Conservation (phyloP, 64 coral and sea anemone species). For the Montipora sp. region DNA sequence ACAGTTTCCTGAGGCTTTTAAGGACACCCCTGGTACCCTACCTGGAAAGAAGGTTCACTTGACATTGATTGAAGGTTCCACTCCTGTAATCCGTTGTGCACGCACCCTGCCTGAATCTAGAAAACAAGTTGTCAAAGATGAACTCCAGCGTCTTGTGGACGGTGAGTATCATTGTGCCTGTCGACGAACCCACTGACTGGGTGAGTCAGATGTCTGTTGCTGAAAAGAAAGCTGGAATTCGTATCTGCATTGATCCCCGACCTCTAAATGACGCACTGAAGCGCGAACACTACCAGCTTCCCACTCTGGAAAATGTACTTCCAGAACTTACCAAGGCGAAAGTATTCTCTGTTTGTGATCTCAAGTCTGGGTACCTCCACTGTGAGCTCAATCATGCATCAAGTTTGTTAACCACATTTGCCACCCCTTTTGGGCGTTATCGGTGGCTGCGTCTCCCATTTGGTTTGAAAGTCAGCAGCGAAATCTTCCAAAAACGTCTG, state of each 20-base stretch:
- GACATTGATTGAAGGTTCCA: neutral
- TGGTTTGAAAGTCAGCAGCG: too few relatives aligned
- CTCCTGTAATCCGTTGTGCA: neutral
- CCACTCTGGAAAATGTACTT: too few relatives aligned
- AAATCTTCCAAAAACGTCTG: too few relatives aligned
- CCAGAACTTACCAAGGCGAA: neutral
- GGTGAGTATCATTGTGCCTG: neutral
- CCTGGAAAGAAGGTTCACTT: conserved; percentile 11
- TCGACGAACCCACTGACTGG: conserved; percentile 5
- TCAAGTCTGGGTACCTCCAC: too few relatives aligned
- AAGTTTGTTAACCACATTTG: too few relatives aligned
- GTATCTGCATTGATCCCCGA: too few relatives aligned
- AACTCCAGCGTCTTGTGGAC: neutral
- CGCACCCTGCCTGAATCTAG: neutral
- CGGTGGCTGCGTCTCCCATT: too few relatives aligned
- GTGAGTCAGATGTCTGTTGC: neutral
- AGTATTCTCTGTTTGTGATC: too few relatives aligned
- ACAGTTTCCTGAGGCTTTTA: conserved; percentile 27
- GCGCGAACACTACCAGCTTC: too few relatives aligned
- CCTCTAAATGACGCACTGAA: too few relatives aligned
- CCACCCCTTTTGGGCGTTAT: too few relatives aligned
- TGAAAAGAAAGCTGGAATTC: neutral
- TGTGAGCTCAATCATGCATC: too few relatives aligned
- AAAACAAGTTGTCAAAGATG: neutral
- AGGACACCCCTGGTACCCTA: conserved; percentile 20